Percentiles rank a stretch among this genome's conserved stretches.
These are phyloP conservation scores for Lordiphosa andalusiaca DNA, from an alignment of 2,888 invertebrate species.

Conservation along the genomic window DNA sequence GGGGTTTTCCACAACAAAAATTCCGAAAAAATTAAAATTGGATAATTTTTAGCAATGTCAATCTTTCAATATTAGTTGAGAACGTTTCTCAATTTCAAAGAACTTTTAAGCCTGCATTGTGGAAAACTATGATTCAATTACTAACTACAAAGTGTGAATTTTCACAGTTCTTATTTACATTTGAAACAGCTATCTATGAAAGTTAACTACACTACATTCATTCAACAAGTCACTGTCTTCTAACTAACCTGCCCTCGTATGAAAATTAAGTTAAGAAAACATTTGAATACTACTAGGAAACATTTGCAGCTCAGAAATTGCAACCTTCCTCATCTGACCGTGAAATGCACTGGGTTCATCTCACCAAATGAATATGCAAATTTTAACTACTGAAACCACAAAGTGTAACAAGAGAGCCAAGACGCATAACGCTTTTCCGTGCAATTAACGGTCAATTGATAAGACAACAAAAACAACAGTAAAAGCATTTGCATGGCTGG, in stretches of 20 bases:
- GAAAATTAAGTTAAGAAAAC: conserved; percentile 37
- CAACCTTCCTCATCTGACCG: conserved; percentile 50
- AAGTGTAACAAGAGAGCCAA: conserved; percentile 61
- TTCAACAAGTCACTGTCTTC: conserved; percentile 14
- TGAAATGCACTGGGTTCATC: conserved; percentile 48
- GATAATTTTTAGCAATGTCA: too few relatives aligned
- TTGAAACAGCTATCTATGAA: too few relatives aligned
- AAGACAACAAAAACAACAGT: conserved; percentile 33
- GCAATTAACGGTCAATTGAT: conserved; percentile 48
- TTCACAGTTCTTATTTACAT: too few relatives aligned
- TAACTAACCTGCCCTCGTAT: not conserved
- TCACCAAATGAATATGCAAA: conserved; percentile 25
- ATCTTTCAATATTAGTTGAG: too few relatives aligned
- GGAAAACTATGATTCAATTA: too few relatives aligned
- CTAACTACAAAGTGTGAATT: too few relatives aligned
- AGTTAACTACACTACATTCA: not conserved
- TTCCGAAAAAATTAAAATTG: too few relatives aligned
- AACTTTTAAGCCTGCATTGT: too few relatives aligned
- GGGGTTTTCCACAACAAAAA: too few relatives aligned
- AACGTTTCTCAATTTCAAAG: too few relatives aligned
- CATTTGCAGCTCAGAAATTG: conserved; percentile 38
- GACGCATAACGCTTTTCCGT: conserved; percentile 55
- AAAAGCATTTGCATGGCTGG: conserved; percentile 27
- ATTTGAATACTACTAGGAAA: conserved; percentile 40
- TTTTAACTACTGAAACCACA: conserved; percentile 49